Evolutionary conservation across 2,113 vertebrate species (phyloP), one percentile per base, ranked within the genome.

Genomic region (Cyprinus carpio): DNA sequence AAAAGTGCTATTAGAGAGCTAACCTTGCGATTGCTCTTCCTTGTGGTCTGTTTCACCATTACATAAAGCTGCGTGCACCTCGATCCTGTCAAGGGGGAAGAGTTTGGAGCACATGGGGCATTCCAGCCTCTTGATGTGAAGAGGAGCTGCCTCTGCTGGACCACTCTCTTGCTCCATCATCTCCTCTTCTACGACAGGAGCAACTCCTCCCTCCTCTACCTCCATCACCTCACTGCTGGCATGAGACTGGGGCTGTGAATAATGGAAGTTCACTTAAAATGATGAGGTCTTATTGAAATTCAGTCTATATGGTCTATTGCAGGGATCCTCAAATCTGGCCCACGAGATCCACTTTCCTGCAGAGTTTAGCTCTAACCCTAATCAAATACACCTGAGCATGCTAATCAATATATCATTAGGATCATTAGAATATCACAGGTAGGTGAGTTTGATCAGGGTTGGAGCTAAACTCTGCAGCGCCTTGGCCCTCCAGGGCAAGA

Each of bases 41-140:
- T n/a, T 87, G 64, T 88, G 74, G 15, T 92, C n/a, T 23, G 78
- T 4, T 1, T 81, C 15, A 34, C 94, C 97, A 4, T 96, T 93
- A 89, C 97, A 99, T 93, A 94, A 96, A 83, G 97, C 98, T 0
- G 97, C 97, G n/a, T 99, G 97, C 77, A 92, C 83, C 90, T 98
- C 96, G 0, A 99, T 98, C 92, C 94, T 90, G 0, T 82, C 60
- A 0, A 74, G 85, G 0, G 96, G 93, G 85, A 97, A 99, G 10
- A 88, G 83, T 0, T 87, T 91, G 87, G 94, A 95, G 85, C 97
- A 99, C 34, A 99, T 91, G 0, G 97, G 97, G 89, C 97, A 99
- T 0, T 90, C 91, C 49, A 98, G 90, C 1, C 74, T 37, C 64
- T 82, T 16, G 43, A 0, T 20, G 56, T 13, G 69, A 74, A 18